These are phyloP conservation scores for Gephyroberyx darwinii DNA, from an alignment of 2,797 vertebrate species.

Conservation along the genomic window DNA sequence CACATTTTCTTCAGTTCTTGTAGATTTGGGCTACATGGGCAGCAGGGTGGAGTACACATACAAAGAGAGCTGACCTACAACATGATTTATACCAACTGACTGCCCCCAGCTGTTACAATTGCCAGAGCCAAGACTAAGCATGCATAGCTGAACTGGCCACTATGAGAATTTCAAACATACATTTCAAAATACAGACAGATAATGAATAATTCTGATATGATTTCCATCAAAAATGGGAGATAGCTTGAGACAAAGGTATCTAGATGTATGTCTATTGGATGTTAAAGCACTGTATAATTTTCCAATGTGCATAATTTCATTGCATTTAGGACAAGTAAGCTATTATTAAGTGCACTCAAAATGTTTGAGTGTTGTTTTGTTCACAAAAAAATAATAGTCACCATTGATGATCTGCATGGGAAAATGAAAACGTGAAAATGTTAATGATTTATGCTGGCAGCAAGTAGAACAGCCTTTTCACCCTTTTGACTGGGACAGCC, in stretches of 20 bases:
- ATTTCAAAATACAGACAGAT: conserved; percentile 47
- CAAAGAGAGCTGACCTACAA: conserved; percentile 71
- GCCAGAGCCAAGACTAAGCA: conserved; percentile 79
- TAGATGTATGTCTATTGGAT: background rate
- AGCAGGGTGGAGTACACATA: conserved; percentile 66
- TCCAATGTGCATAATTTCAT: background rate
- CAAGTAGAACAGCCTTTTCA: conserved; percentile 42
- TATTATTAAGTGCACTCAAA: background rate
- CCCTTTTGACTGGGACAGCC: conserved; percentile 37
- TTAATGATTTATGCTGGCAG: conserved; percentile 52
- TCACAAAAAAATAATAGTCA: background rate
- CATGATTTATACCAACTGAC: conserved; percentile 83
- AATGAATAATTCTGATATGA: conserved; percentile 43
- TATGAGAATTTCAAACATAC: conserved; percentile 68
- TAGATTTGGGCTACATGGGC: conserved; percentile 50
- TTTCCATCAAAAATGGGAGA: conserved; percentile 44
- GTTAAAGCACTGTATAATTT: background rate
- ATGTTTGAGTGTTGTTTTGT: background rate
- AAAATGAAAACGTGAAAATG: conserved; percentile 40
- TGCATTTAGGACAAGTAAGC: background rate
- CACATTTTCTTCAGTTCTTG: conserved; percentile 57
- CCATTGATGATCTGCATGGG: conserved; percentile 25
- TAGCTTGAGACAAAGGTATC: conserved; percentile 17
- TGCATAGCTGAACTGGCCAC: conserved; percentile 73
- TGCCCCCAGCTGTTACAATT: conserved; percentile 82